These are phyloP conservation scores for Natrix natrix DNA, from an alignment of 2,797 vertebrate genomes.

Conservation along the genomic window DNA sequence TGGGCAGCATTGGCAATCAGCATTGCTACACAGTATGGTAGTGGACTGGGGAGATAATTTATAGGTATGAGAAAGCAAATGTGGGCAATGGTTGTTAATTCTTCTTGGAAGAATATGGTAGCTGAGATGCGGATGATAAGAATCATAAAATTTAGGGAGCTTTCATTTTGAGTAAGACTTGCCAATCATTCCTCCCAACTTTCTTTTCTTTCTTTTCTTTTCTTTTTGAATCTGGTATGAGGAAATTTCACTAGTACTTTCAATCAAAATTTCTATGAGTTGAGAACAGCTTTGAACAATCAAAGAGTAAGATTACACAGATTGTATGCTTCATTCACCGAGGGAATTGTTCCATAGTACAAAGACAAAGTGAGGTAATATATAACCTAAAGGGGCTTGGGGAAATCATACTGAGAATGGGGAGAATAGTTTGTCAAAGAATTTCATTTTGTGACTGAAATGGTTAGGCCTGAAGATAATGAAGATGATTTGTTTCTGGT, in stretches of 20 bases:
- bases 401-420: neutral
- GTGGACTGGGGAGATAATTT: neutral
- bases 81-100: neutral
- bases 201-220: neutral
- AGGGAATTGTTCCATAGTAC: neutral
- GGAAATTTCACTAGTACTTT: neutral
- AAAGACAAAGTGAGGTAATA: neutral
- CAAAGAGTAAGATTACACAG: neutral
- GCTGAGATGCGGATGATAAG: neutral
- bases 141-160: neutral
- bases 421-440: neutral
- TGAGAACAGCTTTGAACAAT: neutral
- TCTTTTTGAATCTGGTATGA: neutral
- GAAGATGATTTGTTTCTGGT: neutral
- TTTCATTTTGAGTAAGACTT: neutral
- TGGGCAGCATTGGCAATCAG: neutral
- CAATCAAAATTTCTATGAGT: neutral
- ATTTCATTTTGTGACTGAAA: neutral
- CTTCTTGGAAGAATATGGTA: neutral
- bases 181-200: neutral
- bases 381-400: neutral
- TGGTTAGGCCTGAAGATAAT: neutral
- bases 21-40: neutral
- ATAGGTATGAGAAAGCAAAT: neutral
- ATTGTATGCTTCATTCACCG: slow-evolving; percentile 4